Evolutionary conservation across 2,888 invertebrate species (phyloP), one percentile per base, ranked within the genome.

Genomic region (Heliothis peltigera): DNA sequence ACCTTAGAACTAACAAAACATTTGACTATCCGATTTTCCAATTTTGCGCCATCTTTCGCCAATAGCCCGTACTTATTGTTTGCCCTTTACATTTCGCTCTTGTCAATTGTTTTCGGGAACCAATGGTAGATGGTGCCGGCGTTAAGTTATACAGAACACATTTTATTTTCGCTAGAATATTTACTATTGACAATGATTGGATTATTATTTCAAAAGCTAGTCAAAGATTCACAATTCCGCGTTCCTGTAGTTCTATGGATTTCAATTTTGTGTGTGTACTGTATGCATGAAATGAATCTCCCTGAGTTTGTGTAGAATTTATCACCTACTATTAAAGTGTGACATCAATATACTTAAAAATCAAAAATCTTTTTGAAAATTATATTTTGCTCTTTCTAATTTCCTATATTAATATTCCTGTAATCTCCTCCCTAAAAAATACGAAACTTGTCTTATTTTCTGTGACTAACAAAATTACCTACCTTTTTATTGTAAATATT

Each of bases 161-260:
- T 12, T 3, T 10, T 12, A 10, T 0, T 10, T 28, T 28, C 8
- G 28, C 25, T n/a, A n/a, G n/a, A n/a, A n/a, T n/a, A n/a, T n/a
- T n/a, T n/a, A 28, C 10, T 28, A 10, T 28, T 35, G 15, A 0
- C 15, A 35, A 15, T 2, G 4, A 15, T 4, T 35, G 15, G 15
- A 35, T 15, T 35, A 15, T 35, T 35, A 32, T 15, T 39, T 43
- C 0, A 4, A 21, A n/a, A 56, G 0, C 57, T 63, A 68, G 59
- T 75, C 72, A 77, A 64, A 70, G 77, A 77, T 84, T 79, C 73
- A 65, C 76, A 79, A 79, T 68, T 71, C 76, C 68, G 62, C 59
- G 44, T 70, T 75, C 81, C 70, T 62, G 70, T 87, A 84, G 86
- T 71, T 64, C 55, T 42, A 68, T 79, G 84, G 81, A 80, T 77